Base-by-base conservation (phyloP, 2,888 invertebrate species). In the Girardia tigrina region DNA sequence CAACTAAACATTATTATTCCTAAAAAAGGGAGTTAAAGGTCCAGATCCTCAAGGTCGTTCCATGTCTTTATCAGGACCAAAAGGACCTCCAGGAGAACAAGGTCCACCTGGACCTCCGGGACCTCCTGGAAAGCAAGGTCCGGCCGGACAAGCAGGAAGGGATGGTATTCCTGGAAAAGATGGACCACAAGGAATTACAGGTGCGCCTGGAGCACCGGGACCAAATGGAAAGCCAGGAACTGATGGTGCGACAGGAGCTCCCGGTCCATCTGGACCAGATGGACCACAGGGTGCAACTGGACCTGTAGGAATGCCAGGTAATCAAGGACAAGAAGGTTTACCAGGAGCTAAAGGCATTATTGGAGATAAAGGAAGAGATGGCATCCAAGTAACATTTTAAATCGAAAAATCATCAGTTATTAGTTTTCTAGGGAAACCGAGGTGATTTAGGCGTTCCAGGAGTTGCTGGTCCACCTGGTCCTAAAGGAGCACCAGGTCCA, bases 111-210 rank as follows among this genome's bases (percentile, higher is more conserved):
- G 74, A 28, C n/a, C 28, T 23, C 36, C 69, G 27, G 78, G 78
- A 1, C 28, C 74, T 71, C 70, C 26, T 36, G 78, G 78, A n/a
- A 28, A 76, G 28, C 26, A 29, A 36, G 78, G 78, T 16, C 42
- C 29, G 28, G 23, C 26, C 23, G 79, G 79, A 36, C 71, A 26
- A 72, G 56, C 75, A 28, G 79, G 79, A 20, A 26, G 16, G 14
- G 27, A 75, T 28, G 79, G 80, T 29, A 36, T 28, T 16, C 28
- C 76, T 29, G 79, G 79, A 6, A 27, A 70, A 26, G 36, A 42
- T 76, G 79, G 79, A 56, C 56, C 42, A n/a, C 28, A 75, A 70
- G 78, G 78, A 0, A 42, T 29, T 16, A 29, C 71, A 14, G 79
- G 79, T 1, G 27, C 29, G 12, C 4, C 42, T 6, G 79, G 79